Evolutionary conservation across 2,888 invertebrate species (phyloP).

Genomic region (Augiades crinisus): DNA sequence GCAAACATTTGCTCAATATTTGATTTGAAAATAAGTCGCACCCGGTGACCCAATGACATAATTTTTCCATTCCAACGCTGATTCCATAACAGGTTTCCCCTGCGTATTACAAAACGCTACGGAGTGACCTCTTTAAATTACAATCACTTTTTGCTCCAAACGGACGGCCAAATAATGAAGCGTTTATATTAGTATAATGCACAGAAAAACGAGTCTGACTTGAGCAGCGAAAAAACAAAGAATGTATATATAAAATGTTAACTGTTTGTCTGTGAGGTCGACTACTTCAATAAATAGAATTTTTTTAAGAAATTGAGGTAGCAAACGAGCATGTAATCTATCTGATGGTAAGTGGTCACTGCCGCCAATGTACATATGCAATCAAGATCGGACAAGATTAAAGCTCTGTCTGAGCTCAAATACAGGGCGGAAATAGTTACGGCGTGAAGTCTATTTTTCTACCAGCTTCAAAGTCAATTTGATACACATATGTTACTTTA

Average conservation of each 20-base stretch:
- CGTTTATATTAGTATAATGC: constrained; percentile 14
- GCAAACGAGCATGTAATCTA: no score
- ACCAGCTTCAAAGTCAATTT: no score
- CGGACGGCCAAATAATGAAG: constrained; percentile 19
- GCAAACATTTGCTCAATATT: background rate
- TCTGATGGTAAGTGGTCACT: no score
- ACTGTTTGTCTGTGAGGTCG: background rate
- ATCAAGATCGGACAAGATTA: no score
- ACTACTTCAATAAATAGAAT: background rate
- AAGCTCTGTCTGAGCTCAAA: no score
- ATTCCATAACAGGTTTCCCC: constrained; percentile 2
- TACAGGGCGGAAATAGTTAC: no score
- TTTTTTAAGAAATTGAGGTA: no score
- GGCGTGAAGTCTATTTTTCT: no score
- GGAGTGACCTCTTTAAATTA: constrained; percentile 2
- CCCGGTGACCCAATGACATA: constrained; percentile 11
- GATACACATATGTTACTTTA: no score
- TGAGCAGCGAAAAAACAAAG: background rate
- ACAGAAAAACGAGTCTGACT: background rate
- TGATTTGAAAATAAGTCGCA: background rate
- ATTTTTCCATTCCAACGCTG: background rate
- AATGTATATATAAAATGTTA: background rate
- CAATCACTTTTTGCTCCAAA: constrained; percentile 6
- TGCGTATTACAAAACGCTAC: constrained; percentile 8
- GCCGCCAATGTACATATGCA: no score